Base-by-base conservation (phyloP, 2,888 invertebrate genomes). In the Oscheius sp. region DNA sequence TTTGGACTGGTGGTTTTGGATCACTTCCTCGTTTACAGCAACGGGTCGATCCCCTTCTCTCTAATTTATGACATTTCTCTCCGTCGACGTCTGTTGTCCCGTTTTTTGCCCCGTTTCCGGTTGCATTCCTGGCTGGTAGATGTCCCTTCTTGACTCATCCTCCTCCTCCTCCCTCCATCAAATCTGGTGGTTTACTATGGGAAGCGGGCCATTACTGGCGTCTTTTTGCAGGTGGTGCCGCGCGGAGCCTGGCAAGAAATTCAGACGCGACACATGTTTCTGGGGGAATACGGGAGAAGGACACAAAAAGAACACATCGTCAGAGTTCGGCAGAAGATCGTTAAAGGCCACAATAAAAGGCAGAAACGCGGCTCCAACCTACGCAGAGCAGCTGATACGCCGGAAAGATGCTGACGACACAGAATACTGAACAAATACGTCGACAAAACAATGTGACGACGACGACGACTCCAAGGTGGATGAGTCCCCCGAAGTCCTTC, bases 11-110 rank as follows among this genome's bases (percentile, higher is more conserved):
- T 35, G 35, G 35, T 35, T 35, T 35, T 35, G 35, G 35, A 35
- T 35, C 35, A 27, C 43, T 61, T 61, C 61, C 61, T 61, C n/a
- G 61, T 61, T 61, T 61, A 61, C 61, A 61, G 25, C 59, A 27
- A 9, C 49, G 49, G 21, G 25, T n/a, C 23, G 61, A 61, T 16
- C 61, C 43, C 61, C 7, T 41, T 41, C 61, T 61, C n/a, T 27
- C 43, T 61, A 61, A 61, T 61, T 61, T 61, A 61, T 61, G 61
- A 61, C 45, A 43, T 25, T 43, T 18, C 61, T 41, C 13, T 35
- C 35, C 59, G 29, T 18, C 45, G 61, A 41, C 43, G 41, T 13
- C 43, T 61, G 61, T 61, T 61, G 29, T 29, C 41, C 25, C 61
- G 61, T 61, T 61, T 61, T 59, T 61, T 61, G 21, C 41, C 35